Evolutionary conservation across 2,888 invertebrate species (phyloP).

Genomic region (Bellardia bayeri): DNA sequence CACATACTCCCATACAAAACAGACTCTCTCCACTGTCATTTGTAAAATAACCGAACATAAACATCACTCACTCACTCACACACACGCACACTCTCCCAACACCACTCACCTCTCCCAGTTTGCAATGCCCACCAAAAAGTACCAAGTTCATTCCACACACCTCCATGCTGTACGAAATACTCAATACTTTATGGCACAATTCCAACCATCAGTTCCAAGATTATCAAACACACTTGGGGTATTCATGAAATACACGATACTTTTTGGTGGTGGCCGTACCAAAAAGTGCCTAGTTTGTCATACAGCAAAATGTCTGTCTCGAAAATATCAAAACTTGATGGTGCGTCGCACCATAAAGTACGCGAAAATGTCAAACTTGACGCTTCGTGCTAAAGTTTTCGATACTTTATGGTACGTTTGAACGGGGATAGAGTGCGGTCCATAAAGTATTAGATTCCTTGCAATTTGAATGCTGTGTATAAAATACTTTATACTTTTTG

Average conservation of each 20-base stretch:
- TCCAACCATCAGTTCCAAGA: slow-evolving; percentile 76
- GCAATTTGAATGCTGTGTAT: slow-evolving; percentile 49
- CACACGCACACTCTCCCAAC: slow-evolving; percentile 64
- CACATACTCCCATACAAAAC: slow-evolving; percentile 37
- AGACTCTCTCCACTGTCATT: slow-evolving; percentile 63
- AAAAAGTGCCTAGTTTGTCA: slow-evolving; percentile 79
- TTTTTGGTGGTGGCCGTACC: slow-evolving; percentile 82
- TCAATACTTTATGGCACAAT: slow-evolving; percentile 77
- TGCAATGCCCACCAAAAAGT: slow-evolving; percentile 78
- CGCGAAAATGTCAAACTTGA: slow-evolving; percentile 83
- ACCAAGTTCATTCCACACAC: slow-evolving; percentile 62
- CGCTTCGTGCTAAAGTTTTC: slow-evolving; percentile 77
- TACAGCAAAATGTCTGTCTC: slow-evolving; percentile 74
- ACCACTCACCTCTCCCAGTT: slow-evolving; percentile 75
- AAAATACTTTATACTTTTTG: slow-evolving; percentile 77
- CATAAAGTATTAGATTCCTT: slow-evolving; percentile 77
- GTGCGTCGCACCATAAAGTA: slow-evolving; percentile 83
- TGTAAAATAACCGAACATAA: slow-evolving; percentile 68
- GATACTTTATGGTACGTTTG: slow-evolving; percentile 82
- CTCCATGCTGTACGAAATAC: slow-evolving; percentile 71
- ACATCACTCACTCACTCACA: slow-evolving; percentile 69
- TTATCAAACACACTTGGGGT: slow-evolving; percentile 72
- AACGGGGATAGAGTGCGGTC: slow-evolving; percentile 81
- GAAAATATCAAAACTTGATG: slow-evolving; percentile 77
- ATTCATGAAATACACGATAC: slow-evolving; percentile 76